Conservation (phyloP, 2,797 vertebrate species). For the Luscinia megarhynchos region DNA sequence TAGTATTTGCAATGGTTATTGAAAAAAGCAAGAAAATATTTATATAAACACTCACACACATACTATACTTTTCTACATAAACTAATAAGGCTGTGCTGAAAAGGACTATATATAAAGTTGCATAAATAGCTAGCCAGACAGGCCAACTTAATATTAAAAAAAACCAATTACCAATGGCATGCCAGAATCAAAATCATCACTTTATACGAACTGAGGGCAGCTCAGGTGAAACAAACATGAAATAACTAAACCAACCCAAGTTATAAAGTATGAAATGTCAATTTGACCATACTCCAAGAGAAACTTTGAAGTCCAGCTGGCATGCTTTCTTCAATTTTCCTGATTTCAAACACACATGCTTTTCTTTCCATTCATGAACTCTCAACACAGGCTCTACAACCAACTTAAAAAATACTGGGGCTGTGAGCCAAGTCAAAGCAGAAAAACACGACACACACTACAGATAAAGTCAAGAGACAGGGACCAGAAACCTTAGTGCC, state of each 20-base stretch:
- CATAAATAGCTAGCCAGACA: background rate
- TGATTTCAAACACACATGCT: conserved; percentile 8
- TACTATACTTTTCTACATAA: background rate
- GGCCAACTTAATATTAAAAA: background rate
- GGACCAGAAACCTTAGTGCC: background rate
- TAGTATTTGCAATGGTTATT: background rate
- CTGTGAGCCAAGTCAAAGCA: background rate
- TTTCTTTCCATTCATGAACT: background rate
- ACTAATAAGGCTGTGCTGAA: background rate
- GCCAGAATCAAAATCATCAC: background rate
- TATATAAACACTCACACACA: background rate
- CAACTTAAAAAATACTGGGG: background rate
- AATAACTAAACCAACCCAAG: background rate
- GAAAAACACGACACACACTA: background rate
- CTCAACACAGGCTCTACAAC: background rate
- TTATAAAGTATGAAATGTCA: background rate
- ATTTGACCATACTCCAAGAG: background rate
- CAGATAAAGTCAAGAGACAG: background rate
- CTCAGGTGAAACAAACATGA: background rate
- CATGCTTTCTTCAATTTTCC: background rate
- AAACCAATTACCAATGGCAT: background rate
- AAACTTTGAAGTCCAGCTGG: background rate
- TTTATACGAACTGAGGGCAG: background rate
- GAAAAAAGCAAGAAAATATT: background rate
- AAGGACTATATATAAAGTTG: background rate